Percentiles rank a stretch among this genome's conserved stretches.
Conservation (phyloP, 2,797 vertebrate species). For the Eptatretus atami region DNA sequence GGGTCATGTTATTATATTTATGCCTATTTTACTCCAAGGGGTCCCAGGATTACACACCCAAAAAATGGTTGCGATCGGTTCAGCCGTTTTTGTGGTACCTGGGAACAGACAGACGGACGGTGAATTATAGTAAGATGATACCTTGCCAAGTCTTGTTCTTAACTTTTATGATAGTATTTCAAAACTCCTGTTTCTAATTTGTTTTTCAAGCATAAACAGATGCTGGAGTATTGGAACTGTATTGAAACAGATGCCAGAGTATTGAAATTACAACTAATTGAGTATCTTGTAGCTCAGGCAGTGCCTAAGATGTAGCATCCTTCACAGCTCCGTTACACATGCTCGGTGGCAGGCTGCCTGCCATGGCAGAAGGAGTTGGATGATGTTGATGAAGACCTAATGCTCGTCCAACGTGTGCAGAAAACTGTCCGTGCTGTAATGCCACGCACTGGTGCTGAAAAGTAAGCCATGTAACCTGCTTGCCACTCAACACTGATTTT, state of each 20-base stretch:
- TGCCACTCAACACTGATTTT: too few relatives aligned
- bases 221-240: too few relatives aligned
- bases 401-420: constrained; percentile 66
- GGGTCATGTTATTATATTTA: too few relatives aligned
- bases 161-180: background rate
- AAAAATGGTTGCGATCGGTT: too few relatives aligned
- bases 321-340: constrained; percentile 55
- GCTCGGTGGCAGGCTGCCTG: constrained; percentile 63
- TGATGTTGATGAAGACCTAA: constrained; percentile 35
- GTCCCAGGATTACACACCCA: too few relatives aligned
- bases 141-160: too few relatives aligned
- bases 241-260: background rate
- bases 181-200: background rate
- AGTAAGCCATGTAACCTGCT: constrained; percentile 21
- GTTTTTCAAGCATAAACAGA: background rate
- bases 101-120: too few relatives aligned
- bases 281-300: too few relatives aligned
- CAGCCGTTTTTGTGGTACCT: too few relatives aligned
- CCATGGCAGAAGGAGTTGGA: constrained; percentile 42
- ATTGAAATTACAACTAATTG: background rate
- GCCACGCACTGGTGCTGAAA: constrained; percentile 63
- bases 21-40: too few relatives aligned
- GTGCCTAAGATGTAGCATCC: background rate
- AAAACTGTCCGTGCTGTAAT: constrained; percentile 77
- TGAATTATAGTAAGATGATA: too few relatives aligned